A percentile compares a stretch with the other conserved stretches of the same genome.
Conservation (phyloP, 2,888 invertebrate species). For the Ametastegia equiseti region DNA sequence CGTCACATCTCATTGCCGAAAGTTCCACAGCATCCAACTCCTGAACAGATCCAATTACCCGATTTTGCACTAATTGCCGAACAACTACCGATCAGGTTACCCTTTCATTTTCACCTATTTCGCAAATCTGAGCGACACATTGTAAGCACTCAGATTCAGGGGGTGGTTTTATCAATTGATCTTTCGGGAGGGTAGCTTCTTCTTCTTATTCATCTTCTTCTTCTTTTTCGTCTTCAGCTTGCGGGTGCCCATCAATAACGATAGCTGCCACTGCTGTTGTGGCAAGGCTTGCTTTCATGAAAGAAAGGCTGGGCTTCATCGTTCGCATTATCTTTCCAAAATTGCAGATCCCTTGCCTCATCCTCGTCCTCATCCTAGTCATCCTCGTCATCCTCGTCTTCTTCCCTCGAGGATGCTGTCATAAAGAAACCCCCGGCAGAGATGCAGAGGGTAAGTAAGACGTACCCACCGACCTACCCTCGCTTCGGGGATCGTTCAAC, state of each 20-base stretch:
- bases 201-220: neutral
- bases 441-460: conserved; percentile 11
- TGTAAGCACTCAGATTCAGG: no score
- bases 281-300: conserved; percentile 54
- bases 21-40: no score
- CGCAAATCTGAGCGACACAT: no score
- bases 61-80: no score
- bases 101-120: no score
- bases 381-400: neutral
- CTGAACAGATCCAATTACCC: no score
- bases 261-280: no score
- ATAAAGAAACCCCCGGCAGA: conserved; percentile 1
- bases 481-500: neutral
- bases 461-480: neutral
- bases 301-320: conserved; percentile 62
- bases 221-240: conserved; percentile 46
- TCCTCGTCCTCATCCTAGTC: neutral
- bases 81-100: no score
- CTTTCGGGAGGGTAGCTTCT: conserved; percentile 43
- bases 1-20: no score
- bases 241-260: conserved; percentile 65
- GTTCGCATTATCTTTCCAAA: conserved; percentile 67
- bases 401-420: neutral
- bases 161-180: neutral
- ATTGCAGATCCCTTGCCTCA: conserved; percentile 57